Percentiles rank a stretch among this genome's conserved stretches.
phyloP scores from a whole-genome alignment of 2,888 invertebrate species.

The Amiota communis region DNA sequence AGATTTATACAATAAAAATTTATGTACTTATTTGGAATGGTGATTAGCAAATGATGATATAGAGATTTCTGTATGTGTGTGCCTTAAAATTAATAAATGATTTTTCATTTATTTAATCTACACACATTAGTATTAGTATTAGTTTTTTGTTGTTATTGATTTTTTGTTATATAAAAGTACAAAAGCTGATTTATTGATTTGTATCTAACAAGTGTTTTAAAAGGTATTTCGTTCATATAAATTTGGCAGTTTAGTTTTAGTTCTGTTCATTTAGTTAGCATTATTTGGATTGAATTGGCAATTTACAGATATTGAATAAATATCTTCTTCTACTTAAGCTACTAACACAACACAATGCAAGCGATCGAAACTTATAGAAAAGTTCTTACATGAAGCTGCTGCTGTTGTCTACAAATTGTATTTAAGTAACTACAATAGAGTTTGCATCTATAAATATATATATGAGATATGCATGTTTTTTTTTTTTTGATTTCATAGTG shows the following conservation, averaged over 20 bases:
- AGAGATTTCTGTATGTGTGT: background rate
- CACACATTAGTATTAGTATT: background rate
- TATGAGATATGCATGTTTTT: constrained; percentile 55
- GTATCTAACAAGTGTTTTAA: constrained; percentile 34
- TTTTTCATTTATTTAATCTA: too few species aligned
- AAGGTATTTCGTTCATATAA: background rate
- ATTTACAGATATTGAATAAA: constrained; percentile 18
- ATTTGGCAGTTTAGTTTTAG: constrained; percentile 38
- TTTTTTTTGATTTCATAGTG: too few species aligned
- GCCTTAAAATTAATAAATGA: background rate
- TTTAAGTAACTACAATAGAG: constrained; percentile 25
- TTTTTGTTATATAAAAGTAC: constrained; percentile 56
- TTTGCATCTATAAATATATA: constrained; percentile 38
- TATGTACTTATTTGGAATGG: constrained; percentile 15
- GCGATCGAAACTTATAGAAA: background rate
- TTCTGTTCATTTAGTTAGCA: constrained; percentile 48
- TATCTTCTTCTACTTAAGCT: background rate
- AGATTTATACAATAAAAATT: background rate
- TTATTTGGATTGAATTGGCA: constrained; percentile 51
- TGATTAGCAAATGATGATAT: constrained; percentile 2
- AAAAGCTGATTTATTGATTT: constrained; percentile 41
- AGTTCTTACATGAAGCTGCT: constrained; percentile 2
- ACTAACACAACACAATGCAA: constrained; percentile 3
- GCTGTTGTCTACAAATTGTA: constrained; percentile 13
- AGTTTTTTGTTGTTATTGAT: background rate